phyloP scores from a whole-genome alignment of 2,888 invertebrate genomes.

The Drosophila villosipedis region DNA sequence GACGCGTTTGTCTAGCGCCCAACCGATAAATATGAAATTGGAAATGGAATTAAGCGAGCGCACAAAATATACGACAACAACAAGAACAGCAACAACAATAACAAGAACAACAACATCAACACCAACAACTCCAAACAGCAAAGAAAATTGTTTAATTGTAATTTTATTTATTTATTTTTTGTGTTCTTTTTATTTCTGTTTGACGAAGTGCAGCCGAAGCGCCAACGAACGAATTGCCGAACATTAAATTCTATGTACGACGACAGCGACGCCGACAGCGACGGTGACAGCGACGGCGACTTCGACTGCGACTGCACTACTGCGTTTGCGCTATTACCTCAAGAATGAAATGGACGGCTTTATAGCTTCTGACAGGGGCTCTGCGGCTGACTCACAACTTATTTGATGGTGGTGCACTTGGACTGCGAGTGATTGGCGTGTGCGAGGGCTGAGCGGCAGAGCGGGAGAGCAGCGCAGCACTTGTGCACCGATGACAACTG shows the following conservation, averaged over 20 bases:
- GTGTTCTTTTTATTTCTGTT: slow-evolving; percentile 9
- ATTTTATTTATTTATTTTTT: slow-evolving; percentile 27
- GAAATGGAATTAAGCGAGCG: slow-evolving; percentile 61
- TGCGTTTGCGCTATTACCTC: background rate
- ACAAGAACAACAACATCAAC: slow-evolving; percentile 12
- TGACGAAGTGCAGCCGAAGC: slow-evolving; percentile 55
- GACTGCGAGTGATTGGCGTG: slow-evolving; percentile 48
- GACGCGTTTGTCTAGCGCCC: slow-evolving; percentile 73
- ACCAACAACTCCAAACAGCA: slow-evolving; percentile 32
- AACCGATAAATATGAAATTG: slow-evolving; percentile 79
- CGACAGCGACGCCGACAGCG: background rate
- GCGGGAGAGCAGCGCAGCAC: background rate
- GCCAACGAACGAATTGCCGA: slow-evolving; percentile 52
- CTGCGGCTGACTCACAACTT: slow-evolving; percentile 36
- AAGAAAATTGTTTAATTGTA: slow-evolving; percentile 67
- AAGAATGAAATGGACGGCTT: slow-evolving; percentile 28
- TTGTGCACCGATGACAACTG: slow-evolving; percentile 31
- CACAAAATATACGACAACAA: slow-evolving; percentile 30
- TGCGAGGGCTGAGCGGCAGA: slow-evolving; percentile 9
- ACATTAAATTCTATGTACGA: slow-evolving; percentile 42
- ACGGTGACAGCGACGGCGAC: background rate
- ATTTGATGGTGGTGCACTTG: slow-evolving; percentile 49
- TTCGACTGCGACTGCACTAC: background rate
- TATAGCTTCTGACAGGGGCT: background rate
- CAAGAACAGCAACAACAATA: slow-evolving; percentile 4